These are phyloP conservation scores for Sclerurus mexicanus DNA, from an alignment of 2,113 vertebrate genomes.

Conservation along the genomic window DNA sequence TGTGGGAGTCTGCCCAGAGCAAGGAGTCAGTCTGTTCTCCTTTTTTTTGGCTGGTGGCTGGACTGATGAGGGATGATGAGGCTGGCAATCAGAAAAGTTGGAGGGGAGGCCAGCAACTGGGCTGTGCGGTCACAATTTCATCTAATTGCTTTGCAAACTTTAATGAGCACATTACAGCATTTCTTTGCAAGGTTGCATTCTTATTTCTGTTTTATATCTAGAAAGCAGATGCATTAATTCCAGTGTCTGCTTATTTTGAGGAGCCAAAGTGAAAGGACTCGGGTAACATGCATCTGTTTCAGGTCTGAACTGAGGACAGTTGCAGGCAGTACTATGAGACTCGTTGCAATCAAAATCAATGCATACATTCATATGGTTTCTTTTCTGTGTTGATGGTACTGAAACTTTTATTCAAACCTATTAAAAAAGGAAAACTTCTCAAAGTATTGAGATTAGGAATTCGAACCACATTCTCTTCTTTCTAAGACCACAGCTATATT, in stretches of 20 bases:
- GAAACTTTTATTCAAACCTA: not conserved
- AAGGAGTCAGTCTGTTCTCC: not conserved
- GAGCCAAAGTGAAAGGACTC: not conserved
- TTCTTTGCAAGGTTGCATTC: not conserved
- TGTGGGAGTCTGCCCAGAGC: not conserved
- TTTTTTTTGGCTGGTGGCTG: not conserved
- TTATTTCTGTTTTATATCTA: not conserved
- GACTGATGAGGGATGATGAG: not conserved
- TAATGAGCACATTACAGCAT: not conserved
- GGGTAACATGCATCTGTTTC: not conserved
- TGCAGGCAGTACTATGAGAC: not conserved
- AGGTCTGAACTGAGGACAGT: not conserved
- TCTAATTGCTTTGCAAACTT: not conserved
- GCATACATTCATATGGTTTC: not conserved
- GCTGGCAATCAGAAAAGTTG: not conserved
- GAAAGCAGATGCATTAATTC: not conserved
- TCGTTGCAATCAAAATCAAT: not conserved
- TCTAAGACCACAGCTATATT: not conserved
- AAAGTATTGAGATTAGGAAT: not conserved
- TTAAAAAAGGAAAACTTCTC: not conserved
- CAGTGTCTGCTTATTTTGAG: not conserved
- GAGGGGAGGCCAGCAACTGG: too few species aligned
- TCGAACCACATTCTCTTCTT: not conserved
- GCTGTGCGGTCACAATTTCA: not conserved
- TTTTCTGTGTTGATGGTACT: not conserved